A percentile compares a stretch with the other conserved stretches of the same genome.
Evolutionary conservation across 2,888 invertebrate species (phyloP).

Genomic region (Trimorus sp.): DNA sequence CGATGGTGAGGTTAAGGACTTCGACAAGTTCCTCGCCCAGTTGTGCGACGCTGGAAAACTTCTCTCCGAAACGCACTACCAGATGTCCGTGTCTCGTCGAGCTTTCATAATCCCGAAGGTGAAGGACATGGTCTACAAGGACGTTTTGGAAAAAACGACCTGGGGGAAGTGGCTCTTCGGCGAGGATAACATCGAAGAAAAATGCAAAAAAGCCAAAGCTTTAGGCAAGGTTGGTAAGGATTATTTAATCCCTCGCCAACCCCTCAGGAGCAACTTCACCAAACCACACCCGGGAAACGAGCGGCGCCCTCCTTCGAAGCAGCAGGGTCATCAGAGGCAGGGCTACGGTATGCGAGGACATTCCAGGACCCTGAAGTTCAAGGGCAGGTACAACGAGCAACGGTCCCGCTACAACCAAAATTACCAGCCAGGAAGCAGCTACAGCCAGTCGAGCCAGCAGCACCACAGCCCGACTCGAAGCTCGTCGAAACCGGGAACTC

Average conservation of each 20-base stretch:
- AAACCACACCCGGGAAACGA: slow-evolving; percentile 17
- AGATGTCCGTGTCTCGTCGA: slow-evolving; percentile 27
- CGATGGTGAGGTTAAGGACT: not conserved
- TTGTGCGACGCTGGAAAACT: slow-evolving; percentile 21
- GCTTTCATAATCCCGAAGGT: slow-evolving; percentile 36
- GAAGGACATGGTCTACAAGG: slow-evolving; percentile 23
- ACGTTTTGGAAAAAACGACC: slow-evolving; percentile 31
- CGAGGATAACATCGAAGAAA: slow-evolving; percentile 15
- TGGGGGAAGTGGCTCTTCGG: slow-evolving; percentile 43
- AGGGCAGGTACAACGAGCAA: too few relatives aligned
- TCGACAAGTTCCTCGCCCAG: not conserved
- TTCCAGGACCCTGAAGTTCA: slow-evolving; percentile 16
- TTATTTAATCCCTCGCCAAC: slow-evolving; percentile 6
- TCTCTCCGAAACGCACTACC: slow-evolving; percentile 9
- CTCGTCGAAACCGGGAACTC: too few relatives aligned
- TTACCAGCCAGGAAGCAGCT: not conserved
- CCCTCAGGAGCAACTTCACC: not conserved
- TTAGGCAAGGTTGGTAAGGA: slow-evolving; percentile 29
- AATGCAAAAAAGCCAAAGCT: slow-evolving; percentile 31
- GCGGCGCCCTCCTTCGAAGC: slow-evolving; percentile 6
- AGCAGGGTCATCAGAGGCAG: slow-evolving; percentile 14
- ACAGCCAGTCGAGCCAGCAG: not conserved
- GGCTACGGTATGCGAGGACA: not conserved
- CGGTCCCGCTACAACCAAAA: not conserved
- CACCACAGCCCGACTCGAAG: not conserved